Percentiles rank a stretch among this genome's conserved stretches.
phyloP scores from a whole-genome alignment of 2,797 vertebrate genomes.

The Ambastaia sidthimunki region DNA sequence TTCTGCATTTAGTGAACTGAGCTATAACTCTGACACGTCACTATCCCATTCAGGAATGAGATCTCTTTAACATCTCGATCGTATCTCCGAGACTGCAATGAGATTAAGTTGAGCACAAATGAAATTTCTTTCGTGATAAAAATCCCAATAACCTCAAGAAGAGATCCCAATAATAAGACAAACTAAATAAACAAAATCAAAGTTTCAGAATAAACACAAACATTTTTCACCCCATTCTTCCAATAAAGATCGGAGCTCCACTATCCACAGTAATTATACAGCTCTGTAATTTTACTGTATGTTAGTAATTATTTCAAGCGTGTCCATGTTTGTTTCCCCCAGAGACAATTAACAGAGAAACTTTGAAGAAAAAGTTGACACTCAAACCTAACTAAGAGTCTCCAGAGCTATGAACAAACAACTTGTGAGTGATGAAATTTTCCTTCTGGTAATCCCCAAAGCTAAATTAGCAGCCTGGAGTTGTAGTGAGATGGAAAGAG shows the following conservation, averaged over 20 bases:
- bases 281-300: not conserved
- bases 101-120: not conserved
- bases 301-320: not conserved
- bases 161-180: not conserved
- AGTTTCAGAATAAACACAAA: not conserved
- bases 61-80: no score
- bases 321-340: not conserved
- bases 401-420: not conserved
- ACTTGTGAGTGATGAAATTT: not conserved
- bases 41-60: no score
- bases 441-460: conserved; percentile 26
- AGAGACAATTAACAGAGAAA: not conserved
- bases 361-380: not conserved
- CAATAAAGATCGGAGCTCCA: not conserved
- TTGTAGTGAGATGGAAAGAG: conserved; percentile 53
- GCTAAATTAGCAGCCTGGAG: conserved; percentile 31
- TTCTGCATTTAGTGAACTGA: not conserved
- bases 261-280: not conserved
- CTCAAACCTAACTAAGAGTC: not conserved
- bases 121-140: no score
- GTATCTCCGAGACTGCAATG: not conserved
- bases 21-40: not conserved
- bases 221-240: not conserved
- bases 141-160: no score
- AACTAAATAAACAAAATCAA: no score